These are phyloP conservation scores for Alfaro cultratus DNA, from an alignment of 2,797 vertebrate species.

Conservation along the genomic window DNA sequence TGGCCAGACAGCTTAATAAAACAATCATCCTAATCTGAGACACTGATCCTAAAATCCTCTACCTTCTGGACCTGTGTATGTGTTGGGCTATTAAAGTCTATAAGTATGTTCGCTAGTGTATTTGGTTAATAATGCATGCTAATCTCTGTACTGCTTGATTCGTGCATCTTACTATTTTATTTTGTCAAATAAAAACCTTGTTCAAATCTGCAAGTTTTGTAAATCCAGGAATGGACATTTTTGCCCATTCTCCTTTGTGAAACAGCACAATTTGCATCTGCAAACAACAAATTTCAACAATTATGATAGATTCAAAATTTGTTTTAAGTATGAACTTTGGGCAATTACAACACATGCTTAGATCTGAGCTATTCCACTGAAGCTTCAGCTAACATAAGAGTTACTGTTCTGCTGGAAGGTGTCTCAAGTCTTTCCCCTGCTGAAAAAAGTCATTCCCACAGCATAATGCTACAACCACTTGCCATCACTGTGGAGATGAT, in stretches of 20 bases:
- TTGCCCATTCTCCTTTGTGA: background rate
- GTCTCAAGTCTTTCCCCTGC: background rate
- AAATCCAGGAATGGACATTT: background rate
- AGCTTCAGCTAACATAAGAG: background rate
- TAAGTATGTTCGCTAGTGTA: background rate
- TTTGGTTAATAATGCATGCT: slow-evolving; percentile 1
- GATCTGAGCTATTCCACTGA: background rate
- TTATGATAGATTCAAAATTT: background rate
- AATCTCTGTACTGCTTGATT: background rate
- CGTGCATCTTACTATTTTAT: background rate
- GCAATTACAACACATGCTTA: background rate
- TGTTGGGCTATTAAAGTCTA: slow-evolving; percentile 11
- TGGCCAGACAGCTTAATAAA: slow-evolving; percentile 59
- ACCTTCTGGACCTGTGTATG: slow-evolving; percentile 60
- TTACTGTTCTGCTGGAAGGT: no score
- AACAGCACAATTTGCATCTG: background rate
- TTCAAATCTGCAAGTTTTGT: background rate
- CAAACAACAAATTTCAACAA: background rate
- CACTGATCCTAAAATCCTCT: slow-evolving; percentile 72
- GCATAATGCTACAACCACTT: background rate
- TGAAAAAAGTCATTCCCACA: background rate
- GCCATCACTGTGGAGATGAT: background rate
- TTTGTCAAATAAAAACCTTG: background rate
- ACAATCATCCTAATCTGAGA: slow-evolving; percentile 72
- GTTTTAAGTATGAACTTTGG: background rate